phyloP scores from a whole-genome alignment of 1,140 invertebrate species.

The Zaprionus tsacasi region DNA sequence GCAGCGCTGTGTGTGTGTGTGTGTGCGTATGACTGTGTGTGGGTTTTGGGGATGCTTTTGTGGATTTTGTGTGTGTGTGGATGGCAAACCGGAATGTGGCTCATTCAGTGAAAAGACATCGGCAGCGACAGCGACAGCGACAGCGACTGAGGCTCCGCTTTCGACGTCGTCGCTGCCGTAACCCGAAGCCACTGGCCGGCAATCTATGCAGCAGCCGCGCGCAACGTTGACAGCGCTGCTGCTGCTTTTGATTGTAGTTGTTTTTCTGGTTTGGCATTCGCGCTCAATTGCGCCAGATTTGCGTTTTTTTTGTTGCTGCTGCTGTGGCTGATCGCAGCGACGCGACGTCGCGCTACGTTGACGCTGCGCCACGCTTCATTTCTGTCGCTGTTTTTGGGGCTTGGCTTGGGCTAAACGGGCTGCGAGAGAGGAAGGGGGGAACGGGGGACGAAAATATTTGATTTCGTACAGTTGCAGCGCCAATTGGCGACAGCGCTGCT shows the following conservation, averaged over 20 bases:
- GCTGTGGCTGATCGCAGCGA: slow-evolving; percentile 41
- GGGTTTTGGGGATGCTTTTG: slow-evolving; percentile 80
- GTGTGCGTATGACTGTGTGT: slow-evolving; percentile 44
- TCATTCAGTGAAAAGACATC: slow-evolving; percentile 79
- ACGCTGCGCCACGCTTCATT: slow-evolving; percentile 63
- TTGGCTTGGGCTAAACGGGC: slow-evolving; percentile 17
- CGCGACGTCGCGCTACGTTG: slow-evolving; percentile 38
- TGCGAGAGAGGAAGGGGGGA: not conserved
- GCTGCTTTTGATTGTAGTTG: slow-evolving; percentile 54
- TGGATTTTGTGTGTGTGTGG: slow-evolving; percentile 67
- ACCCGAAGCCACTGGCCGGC: slow-evolving; percentile 69
- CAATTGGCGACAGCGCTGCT: slow-evolving; percentile 39
- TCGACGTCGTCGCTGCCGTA: slow-evolving; percentile 46
- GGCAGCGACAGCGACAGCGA: slow-evolving; percentile 34
- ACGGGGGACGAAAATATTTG: slow-evolving; percentile 29
- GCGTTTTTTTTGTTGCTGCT: slow-evolving; percentile 61
- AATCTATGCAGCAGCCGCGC: slow-evolving; percentile 58
- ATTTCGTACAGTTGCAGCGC: slow-evolving; percentile 71
- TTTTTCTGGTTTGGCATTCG: slow-evolving; percentile 81
- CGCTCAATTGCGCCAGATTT: slow-evolving; percentile 80
- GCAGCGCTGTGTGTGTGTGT: slow-evolving; percentile 49
- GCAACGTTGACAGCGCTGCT: slow-evolving; percentile 16
- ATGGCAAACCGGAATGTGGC: slow-evolving; percentile 79
- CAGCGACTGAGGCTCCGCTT: slow-evolving; percentile 20
- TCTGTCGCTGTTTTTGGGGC: slow-evolving; percentile 44